Evolutionary conservation across 2,797 vertebrate species (phyloP).

Genomic region (Amblyopsis hoosieri): DNA sequence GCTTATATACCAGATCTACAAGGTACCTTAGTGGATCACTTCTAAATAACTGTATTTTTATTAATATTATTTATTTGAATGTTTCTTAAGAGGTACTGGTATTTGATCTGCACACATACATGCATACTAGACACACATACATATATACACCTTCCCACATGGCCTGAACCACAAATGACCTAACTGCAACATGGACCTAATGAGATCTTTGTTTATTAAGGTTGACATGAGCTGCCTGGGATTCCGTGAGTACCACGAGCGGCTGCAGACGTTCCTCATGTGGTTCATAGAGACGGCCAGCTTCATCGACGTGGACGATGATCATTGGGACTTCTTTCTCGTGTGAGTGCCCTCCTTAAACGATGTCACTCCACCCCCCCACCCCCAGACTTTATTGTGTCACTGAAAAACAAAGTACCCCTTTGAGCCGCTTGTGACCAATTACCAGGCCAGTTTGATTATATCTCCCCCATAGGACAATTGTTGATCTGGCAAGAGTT

Average conservation of each 20-base stretch:
- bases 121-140: too few relatives aligned
- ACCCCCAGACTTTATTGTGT: constrained; percentile 74
- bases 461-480: constrained; percentile 92
- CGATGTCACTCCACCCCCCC: constrained; percentile 74
- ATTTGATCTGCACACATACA: neutral
- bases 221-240: constrained; percentile 90
- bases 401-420: constrained; percentile 87
- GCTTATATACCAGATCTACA: constrained; percentile 92
- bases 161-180: too few relatives aligned
- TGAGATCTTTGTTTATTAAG: constrained; percentile 54
- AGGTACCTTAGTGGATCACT: constrained; percentile 74
- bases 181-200: neutral
- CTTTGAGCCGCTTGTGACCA: constrained; percentile 84
- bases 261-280: constrained; percentile 98
- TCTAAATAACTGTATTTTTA: neutral
- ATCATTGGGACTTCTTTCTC: constrained; percentile 99
- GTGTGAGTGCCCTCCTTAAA: constrained; percentile 96
- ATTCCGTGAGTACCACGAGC: constrained; percentile 96
- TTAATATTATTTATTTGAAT: constrained; percentile 2
- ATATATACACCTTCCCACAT: too few relatives aligned
- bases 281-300: constrained; percentile 99
- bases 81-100: neutral
- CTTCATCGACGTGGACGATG: constrained; percentile 97
- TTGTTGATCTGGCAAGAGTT: constrained; percentile 97
- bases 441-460: constrained; percentile 98